Evolutionary conservation across 2,888 invertebrate species (phyloP).

Genomic region (Coleophora flavipennella): DNA sequence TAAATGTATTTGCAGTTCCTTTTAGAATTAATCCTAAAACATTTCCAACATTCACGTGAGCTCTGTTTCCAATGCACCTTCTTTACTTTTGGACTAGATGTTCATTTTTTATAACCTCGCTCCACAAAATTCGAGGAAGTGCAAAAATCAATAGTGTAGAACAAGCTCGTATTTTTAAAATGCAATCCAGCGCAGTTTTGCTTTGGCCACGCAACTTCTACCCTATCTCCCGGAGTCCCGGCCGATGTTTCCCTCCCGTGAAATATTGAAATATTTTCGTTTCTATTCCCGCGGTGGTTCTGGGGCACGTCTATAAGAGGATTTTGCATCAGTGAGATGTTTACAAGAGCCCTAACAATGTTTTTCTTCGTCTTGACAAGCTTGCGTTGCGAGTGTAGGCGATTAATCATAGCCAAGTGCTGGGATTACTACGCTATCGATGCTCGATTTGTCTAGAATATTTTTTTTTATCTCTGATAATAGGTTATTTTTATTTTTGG

Average conservation of each 20-base stretch:
- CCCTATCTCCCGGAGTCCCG: too few species aligned
- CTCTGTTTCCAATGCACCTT: neutral
- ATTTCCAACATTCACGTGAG: neutral
- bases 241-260: neutral
- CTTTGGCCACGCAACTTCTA: too few species aligned
- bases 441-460: too few species aligned
- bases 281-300: conserved; percentile 24
- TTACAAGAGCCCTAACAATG: conserved; percentile 64
- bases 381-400: conserved; percentile 37
- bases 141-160: neutral
- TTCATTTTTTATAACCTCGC: neutral
- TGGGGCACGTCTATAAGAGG: conserved; percentile 41
- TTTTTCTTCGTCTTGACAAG: conserved; percentile 66
- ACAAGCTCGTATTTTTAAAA: neutral
- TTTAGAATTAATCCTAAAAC: too few species aligned
- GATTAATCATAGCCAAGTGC: conserved; percentile 61
- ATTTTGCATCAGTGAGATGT: conserved; percentile 55
- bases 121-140: neutral
- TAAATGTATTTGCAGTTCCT: too few species aligned
- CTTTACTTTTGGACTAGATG: neutral
- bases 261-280: conserved; percentile 15
- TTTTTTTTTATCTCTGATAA: too few species aligned
- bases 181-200: too few species aligned
- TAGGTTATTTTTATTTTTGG: too few species aligned
- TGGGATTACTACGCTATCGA: conserved; percentile 20